Evolutionary conservation across 1,140 invertebrate species (phyloP).

Genomic region (Aphelenchoides besseyi): DNA sequence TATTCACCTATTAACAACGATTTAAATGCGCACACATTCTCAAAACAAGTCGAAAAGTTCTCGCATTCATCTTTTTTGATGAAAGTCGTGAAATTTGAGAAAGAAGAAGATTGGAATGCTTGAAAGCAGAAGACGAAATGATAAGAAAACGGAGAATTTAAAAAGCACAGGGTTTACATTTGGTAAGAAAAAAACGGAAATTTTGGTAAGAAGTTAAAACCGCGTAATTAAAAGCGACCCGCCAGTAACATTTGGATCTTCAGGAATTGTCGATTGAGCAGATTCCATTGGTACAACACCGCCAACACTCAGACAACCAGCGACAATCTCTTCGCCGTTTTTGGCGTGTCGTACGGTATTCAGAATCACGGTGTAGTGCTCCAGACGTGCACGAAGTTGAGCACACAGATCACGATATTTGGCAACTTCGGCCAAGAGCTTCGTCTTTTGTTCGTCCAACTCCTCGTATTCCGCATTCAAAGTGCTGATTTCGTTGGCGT

Average conservation of each 20-base stretch:
- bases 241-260: background rate
- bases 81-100: too few relatives aligned
- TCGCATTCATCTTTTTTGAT: too few relatives aligned
- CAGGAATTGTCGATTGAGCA: background rate
- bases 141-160: too few relatives aligned
- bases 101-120: too few relatives aligned
- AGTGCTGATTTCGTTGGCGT: slow-evolving; percentile 6
- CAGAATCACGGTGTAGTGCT: slow-evolving; percentile 38
- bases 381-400: slow-evolving; percentile 34
- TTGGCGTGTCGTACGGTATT: slow-evolving; percentile 20
- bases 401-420: slow-evolving; percentile 32
- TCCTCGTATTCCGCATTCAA: slow-evolving; percentile 13
- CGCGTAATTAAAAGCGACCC: slow-evolving; percentile 27
- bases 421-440: slow-evolving; percentile 32
- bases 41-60: too few relatives aligned
- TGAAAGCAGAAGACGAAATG: too few relatives aligned
- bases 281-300: background rate
- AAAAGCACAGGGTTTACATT: too few relatives aligned
- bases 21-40: too few relatives aligned
- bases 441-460: slow-evolving; percentile 19
- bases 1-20: too few relatives aligned
- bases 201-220: slow-evolving; percentile 26
- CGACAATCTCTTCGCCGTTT: background rate
- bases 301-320: background rate
- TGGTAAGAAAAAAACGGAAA: slow-evolving; percentile 3